A percentile compares a stretch with the other conserved stretches of the same genome.
Evolutionary conservation across 2,113 vertebrate genomes (phyloP).

Genomic region (Mormyrus lacerda): DNA sequence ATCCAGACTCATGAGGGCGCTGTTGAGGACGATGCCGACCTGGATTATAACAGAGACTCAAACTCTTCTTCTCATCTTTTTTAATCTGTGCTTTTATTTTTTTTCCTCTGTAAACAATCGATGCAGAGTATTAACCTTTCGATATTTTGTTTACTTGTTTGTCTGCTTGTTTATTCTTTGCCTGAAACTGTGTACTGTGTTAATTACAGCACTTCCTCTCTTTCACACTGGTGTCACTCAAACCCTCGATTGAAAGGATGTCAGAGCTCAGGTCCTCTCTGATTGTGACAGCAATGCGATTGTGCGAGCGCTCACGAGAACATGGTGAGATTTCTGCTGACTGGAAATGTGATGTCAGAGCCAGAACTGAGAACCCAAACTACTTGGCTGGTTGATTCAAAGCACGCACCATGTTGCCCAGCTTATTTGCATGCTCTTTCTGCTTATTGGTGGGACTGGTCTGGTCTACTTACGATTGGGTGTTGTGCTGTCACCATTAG

Average conservation of each 20-base stretch:
- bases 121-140: background rate
- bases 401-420: background rate
- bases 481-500: background rate
- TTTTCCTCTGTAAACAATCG: background rate
- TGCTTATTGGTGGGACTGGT: background rate
- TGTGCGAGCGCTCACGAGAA: background rate
- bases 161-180: background rate
- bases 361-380: background rate
- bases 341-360: background rate
- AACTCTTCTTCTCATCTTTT: background rate
- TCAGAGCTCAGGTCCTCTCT: background rate
- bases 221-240: background rate
- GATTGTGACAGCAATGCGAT: background rate
- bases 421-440: background rate
- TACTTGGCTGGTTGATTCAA: background rate
- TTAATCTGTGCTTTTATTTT: background rate
- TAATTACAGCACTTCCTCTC: background rate
- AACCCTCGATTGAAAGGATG: background rate
- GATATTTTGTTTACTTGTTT: background rate
- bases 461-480: background rate
- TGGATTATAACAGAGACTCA: constrained; percentile 1
- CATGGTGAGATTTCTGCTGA: background rate
- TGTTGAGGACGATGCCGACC: background rate
- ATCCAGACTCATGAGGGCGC: background rate
- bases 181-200: background rate